These are phyloP conservation scores for Muraenolepis orangiensis DNA, from an alignment of 2,797 vertebrate genomes.

Conservation along the genomic window DNA sequence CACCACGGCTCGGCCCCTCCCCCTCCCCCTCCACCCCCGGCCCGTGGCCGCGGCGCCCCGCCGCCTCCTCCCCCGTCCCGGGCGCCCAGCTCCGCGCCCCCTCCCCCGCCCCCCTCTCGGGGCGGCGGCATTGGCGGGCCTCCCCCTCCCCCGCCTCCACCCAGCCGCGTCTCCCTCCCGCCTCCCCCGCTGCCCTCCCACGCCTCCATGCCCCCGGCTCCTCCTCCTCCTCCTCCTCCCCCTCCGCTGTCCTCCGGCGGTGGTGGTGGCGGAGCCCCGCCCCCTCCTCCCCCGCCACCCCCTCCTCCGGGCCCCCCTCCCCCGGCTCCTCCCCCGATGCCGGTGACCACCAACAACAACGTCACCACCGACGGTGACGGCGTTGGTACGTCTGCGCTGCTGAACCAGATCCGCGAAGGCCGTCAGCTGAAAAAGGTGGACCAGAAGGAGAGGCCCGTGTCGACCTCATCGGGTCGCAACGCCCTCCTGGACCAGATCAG, in stretches of 20 bases:
- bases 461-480: conserved; percentile 79
- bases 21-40: too few relatives aligned
- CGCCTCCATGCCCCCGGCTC: too few relatives aligned
- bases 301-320: conserved; percentile 65
- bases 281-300: conserved; percentile 77
- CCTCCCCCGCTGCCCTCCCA: too few relatives aligned
- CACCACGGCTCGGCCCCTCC: conserved; percentile 83
- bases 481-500: conserved; percentile 96
- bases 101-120: conserved; percentile 81
- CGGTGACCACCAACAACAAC: conserved; percentile 63
- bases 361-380: conserved; percentile 37
- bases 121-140: conserved; percentile 34
- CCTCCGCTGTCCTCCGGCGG: too few relatives aligned
- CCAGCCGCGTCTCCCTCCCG: conserved; percentile 73
- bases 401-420: conserved; percentile 94
- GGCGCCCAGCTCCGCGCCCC: conserved; percentile 77
- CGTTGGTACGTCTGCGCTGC: conserved; percentile 77
- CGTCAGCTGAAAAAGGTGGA: conserved; percentile 94
- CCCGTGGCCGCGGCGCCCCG: too few relatives aligned
- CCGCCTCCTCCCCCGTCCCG: conserved; percentile 84
- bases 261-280: conserved; percentile 60
- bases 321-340: conserved; percentile 77
- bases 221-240: too few relatives aligned
- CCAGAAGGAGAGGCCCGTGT: conserved; percentile 80
- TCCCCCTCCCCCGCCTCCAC: conserved; percentile 63